phyloP scores from a whole-genome alignment of 2,888 invertebrate genomes.

The Xestia ashworthii region DNA sequence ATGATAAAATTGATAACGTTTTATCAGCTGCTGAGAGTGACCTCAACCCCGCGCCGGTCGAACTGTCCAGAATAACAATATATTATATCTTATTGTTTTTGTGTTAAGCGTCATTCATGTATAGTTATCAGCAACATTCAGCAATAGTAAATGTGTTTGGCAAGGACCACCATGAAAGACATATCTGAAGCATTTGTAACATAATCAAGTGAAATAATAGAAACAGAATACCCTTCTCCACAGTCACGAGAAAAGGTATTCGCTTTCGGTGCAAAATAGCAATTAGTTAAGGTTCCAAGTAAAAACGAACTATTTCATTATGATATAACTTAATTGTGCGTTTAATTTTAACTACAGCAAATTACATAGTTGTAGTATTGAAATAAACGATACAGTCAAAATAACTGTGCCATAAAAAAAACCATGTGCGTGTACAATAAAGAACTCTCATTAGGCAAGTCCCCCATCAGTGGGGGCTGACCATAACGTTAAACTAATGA shows the following conservation, averaged over 20 bases:
- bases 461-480: constrained; percentile 19
- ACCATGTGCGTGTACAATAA: constrained; percentile 18
- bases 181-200: no score
- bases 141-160: background rate
- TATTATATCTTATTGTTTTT: constrained; percentile 7
- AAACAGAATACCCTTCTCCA: background rate
- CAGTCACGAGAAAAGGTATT: background rate
- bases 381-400: background rate
- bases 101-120: background rate
- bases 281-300: background rate
- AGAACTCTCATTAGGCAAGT: background rate
- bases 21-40: constrained; percentile 16
- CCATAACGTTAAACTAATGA: constrained; percentile 20
- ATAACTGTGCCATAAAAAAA: background rate
- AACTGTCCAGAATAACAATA: background rate
- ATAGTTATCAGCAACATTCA: background rate
- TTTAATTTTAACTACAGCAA: background rate
- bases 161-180: background rate
- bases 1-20: constrained; percentile 19
- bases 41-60: constrained; percentile 16
- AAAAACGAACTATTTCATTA: background rate
- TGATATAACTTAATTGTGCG: background rate
- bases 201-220: background rate
- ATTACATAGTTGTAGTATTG: background rate
- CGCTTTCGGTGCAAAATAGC: background rate